These are phyloP conservation scores for Furcifer pardalis DNA, from an alignment of 2,797 vertebrate species.

Conservation along the genomic window DNA sequence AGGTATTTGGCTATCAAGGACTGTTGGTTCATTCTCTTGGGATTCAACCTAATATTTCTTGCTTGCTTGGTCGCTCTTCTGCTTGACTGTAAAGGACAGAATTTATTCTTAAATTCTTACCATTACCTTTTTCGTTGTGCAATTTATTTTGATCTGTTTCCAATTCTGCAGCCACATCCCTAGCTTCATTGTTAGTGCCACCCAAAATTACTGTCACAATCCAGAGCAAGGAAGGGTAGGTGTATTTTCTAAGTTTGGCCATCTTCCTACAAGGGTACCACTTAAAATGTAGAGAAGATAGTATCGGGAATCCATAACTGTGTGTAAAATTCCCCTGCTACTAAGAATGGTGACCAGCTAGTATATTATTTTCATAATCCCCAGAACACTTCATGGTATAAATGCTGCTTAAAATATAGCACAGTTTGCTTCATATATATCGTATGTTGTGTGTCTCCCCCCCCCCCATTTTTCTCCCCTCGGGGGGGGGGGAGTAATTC, in stretches of 20 bases:
- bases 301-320: constrained; percentile 36
- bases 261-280: constrained; percentile 6
- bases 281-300: constrained; percentile 26
- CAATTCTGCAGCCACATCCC: background rate
- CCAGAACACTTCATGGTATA: background rate
- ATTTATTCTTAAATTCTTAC: background rate
- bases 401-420: constrained; percentile 43
- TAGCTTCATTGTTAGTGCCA: background rate
- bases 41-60: constrained; percentile 9
- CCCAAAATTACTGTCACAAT: background rate
- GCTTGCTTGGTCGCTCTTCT: background rate
- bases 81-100: background rate
- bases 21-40: background rate
- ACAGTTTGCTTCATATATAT: constrained; percentile 59
- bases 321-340: constrained; percentile 33
- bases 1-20: background rate
- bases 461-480: too few relatives aligned
- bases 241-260: background rate
- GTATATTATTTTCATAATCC: background rate
- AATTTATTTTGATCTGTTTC: background rate
- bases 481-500: background rate
- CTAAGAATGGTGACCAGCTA: constrained; percentile 46
- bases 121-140: background rate
- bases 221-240: background rate
- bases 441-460: background rate